Evolutionary conservation across 2,797 vertebrate species (phyloP).

Genomic region (Schizopygopsis pylzovi): DNA sequence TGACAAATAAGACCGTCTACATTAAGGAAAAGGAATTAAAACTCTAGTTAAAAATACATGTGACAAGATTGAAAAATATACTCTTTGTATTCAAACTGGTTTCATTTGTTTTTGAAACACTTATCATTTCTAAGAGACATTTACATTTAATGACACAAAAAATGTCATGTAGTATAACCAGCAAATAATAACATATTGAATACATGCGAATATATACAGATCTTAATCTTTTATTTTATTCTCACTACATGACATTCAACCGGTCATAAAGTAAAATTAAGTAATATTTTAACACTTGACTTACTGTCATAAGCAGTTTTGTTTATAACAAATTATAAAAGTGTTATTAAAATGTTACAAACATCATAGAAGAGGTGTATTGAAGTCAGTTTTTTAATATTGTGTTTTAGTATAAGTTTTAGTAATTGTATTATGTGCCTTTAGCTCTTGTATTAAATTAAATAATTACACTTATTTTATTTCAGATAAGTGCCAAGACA

Average conservation of each 20-base stretch:
- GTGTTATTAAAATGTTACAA: too few species aligned
- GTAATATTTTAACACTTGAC: background rate
- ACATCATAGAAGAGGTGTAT: too few species aligned
- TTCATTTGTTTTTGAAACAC: background rate
- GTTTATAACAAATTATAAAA: background rate
- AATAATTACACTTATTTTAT: background rate
- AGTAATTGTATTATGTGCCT: background rate
- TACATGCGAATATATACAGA: background rate
- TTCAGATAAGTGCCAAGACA: background rate
- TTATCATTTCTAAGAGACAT: background rate
- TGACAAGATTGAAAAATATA: background rate
- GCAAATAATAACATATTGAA: background rate
- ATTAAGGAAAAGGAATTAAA: conserved; percentile 1
- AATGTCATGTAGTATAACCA: background rate
- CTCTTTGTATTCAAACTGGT: background rate
- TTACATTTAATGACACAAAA: background rate
- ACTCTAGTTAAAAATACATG: background rate
- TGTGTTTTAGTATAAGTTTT: too few species aligned
- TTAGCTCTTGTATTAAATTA: background rate
- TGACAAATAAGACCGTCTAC: conserved; percentile 2
- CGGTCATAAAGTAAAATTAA: background rate
- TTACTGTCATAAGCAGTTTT: background rate
- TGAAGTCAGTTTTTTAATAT: too few species aligned
- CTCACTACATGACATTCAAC: background rate
- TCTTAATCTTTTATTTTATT: background rate